Percentiles rank a stretch among this genome's conserved stretches.
These are phyloP conservation scores for Lanius collurio DNA, from an alignment of 2,113 vertebrate species.

Conservation along the genomic window DNA sequence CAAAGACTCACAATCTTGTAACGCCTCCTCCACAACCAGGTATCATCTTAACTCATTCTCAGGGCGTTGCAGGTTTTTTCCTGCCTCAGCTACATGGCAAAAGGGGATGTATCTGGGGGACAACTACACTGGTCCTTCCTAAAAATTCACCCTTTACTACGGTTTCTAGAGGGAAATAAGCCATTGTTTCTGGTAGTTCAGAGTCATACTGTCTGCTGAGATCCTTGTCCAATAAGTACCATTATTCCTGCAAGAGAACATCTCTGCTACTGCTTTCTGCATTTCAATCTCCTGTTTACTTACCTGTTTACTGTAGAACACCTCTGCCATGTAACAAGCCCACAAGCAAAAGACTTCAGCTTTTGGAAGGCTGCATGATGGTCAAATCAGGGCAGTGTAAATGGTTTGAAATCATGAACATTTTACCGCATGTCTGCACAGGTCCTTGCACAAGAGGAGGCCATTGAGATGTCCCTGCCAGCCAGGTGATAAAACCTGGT, in stretches of 20 bases:
- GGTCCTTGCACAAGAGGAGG: background rate
- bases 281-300: background rate
- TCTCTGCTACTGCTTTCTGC: background rate
- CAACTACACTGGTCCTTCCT: background rate
- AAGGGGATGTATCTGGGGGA: background rate
- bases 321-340: background rate
- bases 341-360: background rate
- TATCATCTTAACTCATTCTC: background rate
- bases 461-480: fast-evolving
- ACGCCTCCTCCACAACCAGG: background rate
- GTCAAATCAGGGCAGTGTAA: background rate
- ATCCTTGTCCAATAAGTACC: background rate
- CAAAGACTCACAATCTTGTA: background rate
- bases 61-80: background rate
- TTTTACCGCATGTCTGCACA: background rate
- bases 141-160: background rate
- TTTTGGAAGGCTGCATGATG: background rate
- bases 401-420: background rate
- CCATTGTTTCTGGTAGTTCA: background rate
- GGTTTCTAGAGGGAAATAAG: background rate
- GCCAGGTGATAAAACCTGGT: background rate
- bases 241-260: background rate
- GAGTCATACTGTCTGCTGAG: background rate
- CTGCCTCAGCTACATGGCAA: background rate
- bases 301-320: background rate